Base-by-base conservation (phyloP, 2,797 vertebrate species). In the Pelobates cultripes region DNA sequence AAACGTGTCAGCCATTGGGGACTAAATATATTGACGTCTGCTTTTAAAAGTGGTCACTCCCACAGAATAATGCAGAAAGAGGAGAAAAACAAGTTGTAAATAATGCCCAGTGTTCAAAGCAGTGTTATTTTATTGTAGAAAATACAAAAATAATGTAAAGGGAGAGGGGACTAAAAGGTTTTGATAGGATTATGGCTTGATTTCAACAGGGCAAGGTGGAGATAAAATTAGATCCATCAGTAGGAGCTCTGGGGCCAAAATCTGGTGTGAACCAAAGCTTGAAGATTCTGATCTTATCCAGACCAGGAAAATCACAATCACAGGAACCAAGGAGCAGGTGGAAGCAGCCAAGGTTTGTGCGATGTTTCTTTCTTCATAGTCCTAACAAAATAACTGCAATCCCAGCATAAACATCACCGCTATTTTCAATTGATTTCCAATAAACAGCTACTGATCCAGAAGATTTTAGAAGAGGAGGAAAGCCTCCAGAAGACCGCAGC, bases 181-280 rank as follows among this genome's bases (percentile, higher is more conserved):
- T 28, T 28, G 28, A 28, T 28, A 28, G 28, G 28, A 28, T 28
- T 28, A 28, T 28, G 28, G 28, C 10, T 51, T 5, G 47, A 51
- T 40, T n/a, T 42, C 7, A 63, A 43, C 85, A 98, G 97, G 97
- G 17, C 93, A 95, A 53, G 95, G 96, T 0, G 96, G 96, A 0
- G 96, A 97, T 86, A 95, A 92, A 0, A 84, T 98, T 41, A 95
- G 94, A 57, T 85, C 91, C 14, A 97, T 98, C 76, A 93, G 91
- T 83, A 93, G 92, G 70, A 94, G 88, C 43, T 95, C 96, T 0
- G 97, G 97, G 68, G 97, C 96, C 61, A 93, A 89, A 70, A 93
- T 98, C 64, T 70, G 74, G 3, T 97, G 95, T 7, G 82, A 89
- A 67, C 93, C 88, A 57, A 90, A 95, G 13, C 87, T 87, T 1